phyloP scores from a whole-genome alignment of 1,140 invertebrate genomes.

The Stenopsyche tienmushanensis region DNA sequence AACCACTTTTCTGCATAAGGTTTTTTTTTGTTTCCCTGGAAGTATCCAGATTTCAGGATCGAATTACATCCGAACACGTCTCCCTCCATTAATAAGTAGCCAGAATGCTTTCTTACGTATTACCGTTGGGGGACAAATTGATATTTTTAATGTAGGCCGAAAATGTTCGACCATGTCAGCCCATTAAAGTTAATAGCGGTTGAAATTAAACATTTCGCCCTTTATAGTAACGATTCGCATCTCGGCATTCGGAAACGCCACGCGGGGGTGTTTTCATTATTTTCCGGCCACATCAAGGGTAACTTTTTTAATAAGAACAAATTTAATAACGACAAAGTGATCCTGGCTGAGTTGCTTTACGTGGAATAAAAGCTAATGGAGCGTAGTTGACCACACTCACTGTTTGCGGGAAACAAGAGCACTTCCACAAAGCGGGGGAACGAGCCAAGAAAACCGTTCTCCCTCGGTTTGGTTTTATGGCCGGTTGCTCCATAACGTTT shows the following conservation, averaged over 20 bases:
- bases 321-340: constrained; percentile 13
- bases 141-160: not conserved
- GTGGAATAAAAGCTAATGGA: constrained; percentile 13
- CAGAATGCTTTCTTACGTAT: too few relatives aligned
- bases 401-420: not conserved
- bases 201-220: not conserved
- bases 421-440: not conserved
- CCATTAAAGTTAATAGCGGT: not conserved
- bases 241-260: not conserved
- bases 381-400: constrained; percentile 7
- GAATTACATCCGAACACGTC: too few relatives aligned
- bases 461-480: not conserved
- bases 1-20: too few relatives aligned
- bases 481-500: constrained; percentile 1
- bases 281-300: not conserved
- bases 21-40: too few relatives aligned
- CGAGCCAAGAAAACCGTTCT: constrained; percentile 9
- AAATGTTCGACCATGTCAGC: not conserved
- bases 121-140: too few relatives aligned
- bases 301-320: constrained; percentile 25
- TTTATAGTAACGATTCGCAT: not conserved
- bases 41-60: too few relatives aligned
- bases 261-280: not conserved
- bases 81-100: too few relatives aligned
- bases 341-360: not conserved